Evolutionary conservation across 2,888 invertebrate genomes (phyloP).

Genomic region (Parnassius glacialis): DNA sequence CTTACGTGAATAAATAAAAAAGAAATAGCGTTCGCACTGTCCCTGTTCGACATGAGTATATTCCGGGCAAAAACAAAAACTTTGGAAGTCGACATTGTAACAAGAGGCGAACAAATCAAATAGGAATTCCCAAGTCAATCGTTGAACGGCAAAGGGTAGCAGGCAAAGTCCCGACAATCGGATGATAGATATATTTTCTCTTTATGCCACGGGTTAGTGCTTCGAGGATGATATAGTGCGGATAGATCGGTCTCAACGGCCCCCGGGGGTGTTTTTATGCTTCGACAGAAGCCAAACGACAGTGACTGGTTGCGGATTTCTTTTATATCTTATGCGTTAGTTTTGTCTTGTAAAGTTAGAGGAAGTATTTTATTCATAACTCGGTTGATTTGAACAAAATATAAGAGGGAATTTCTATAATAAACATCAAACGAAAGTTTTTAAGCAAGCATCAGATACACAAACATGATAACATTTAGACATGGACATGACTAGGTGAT

Average conservation of each 20-base stretch:
- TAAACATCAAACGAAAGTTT: too few species aligned
- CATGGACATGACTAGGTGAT: too few species aligned
- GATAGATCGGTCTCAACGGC: constrained; percentile 67
- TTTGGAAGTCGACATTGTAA: constrained; percentile 6
- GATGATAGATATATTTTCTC: constrained; percentile 69
- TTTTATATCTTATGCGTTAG: constrained; percentile 5
- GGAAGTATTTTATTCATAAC: too few species aligned
- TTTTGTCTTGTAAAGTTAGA: constrained; percentile 1
- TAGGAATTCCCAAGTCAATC: constrained; percentile 65
- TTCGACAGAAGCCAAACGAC: constrained; percentile 46
- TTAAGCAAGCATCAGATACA: too few species aligned
- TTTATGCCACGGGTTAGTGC: constrained; percentile 25
- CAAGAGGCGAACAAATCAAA: constrained; percentile 53
- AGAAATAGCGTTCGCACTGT: neutral
- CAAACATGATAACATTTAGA: too few species aligned
- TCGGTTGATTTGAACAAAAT: too few species aligned
- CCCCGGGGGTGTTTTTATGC: constrained; percentile 62
- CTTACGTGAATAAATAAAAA: neutral
- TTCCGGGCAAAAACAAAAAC: constrained; percentile 19
- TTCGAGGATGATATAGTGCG: constrained; percentile 59
- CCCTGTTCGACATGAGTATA: neutral
- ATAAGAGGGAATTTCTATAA: too few species aligned
- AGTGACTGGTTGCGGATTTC: constrained; percentile 14
- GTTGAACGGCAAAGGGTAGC: constrained; percentile 56
- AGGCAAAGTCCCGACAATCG: constrained; percentile 50